Conservation (phyloP, 2,888 invertebrate genomes). For the Desoria tigrina region DNA sequence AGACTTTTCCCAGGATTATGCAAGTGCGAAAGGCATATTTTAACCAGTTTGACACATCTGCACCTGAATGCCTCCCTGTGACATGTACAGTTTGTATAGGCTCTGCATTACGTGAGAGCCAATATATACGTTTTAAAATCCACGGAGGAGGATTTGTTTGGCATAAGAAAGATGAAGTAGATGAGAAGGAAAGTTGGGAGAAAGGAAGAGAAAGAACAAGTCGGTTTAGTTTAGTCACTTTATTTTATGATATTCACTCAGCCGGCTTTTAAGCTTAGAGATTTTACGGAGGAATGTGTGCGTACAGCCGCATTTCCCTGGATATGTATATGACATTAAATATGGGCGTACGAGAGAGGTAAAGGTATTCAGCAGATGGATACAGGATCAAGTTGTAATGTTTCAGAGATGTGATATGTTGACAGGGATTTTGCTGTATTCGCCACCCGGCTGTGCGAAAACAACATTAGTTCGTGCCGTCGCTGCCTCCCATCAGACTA, state of each 20-base stretch:
- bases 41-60: slow-evolving; percentile 7
- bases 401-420: slow-evolving; percentile 23
- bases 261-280: slow-evolving; percentile 16
- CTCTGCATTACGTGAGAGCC: background rate
- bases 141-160: slow-evolving; percentile 10
- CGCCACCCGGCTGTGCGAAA: slow-evolving; percentile 70
- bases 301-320: too few species aligned
- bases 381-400: slow-evolving; percentile 2
- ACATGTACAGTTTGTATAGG: too few species aligned
- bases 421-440: slow-evolving; percentile 64
- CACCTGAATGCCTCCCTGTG: background rate
- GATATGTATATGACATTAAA: background rate
- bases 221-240: slow-evolving; percentile 11
- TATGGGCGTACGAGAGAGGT: background rate
- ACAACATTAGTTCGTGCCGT: slow-evolving; percentile 65
- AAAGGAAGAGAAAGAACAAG: slow-evolving; percentile 13
- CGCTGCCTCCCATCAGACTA: slow-evolving; percentile 61
- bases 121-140: background rate
- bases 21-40: background rate
- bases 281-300: background rate
- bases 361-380: background rate
- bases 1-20: background rate
- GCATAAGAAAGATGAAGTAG: slow-evolving; percentile 21
- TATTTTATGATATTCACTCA: slow-evolving; percentile 19
- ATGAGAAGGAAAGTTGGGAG: slow-evolving; percentile 1